Evolutionary conservation across 2,113 vertebrate species (phyloP).

Genomic region (Spilogale gracilis): DNA sequence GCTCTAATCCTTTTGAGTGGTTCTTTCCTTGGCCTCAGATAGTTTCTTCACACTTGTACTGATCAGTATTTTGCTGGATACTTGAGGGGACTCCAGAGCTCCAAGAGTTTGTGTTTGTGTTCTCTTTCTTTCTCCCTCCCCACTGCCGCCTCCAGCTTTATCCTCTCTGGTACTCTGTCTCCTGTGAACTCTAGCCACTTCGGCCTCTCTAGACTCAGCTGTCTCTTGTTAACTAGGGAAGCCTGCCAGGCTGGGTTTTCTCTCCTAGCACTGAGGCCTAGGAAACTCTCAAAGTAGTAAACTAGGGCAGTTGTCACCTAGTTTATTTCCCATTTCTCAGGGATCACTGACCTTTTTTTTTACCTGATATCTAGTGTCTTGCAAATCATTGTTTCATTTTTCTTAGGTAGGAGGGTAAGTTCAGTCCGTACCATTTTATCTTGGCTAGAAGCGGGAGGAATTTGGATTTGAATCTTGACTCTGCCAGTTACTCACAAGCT

Average conservation of each 20-base stretch:
- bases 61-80: not conserved
- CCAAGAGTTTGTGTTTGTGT: not conserved
- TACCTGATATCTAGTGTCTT: not conserved
- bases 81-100: not conserved
- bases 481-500: not conserved
- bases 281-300: not conserved
- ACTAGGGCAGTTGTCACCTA: not conserved
- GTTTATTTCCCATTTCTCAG: not conserved
- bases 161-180: not conserved
- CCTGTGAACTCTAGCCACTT: not conserved
- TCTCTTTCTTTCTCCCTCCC: not conserved
- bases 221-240: not conserved
- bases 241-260: not conserved
- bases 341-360: not conserved
- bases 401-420: not conserved
- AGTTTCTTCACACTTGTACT: not conserved
- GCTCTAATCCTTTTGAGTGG: not conserved
- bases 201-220: not conserved
- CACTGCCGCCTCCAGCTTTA: not conserved
- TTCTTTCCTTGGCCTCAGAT: not conserved
- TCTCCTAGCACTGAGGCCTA: not conserved
- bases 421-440: not conserved
- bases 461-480: constrained; percentile 4
- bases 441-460: not conserved
- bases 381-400: not conserved